Conservation (phyloP, 2,888 invertebrate genomes). For the Tetanocera ferruginea region DNA sequence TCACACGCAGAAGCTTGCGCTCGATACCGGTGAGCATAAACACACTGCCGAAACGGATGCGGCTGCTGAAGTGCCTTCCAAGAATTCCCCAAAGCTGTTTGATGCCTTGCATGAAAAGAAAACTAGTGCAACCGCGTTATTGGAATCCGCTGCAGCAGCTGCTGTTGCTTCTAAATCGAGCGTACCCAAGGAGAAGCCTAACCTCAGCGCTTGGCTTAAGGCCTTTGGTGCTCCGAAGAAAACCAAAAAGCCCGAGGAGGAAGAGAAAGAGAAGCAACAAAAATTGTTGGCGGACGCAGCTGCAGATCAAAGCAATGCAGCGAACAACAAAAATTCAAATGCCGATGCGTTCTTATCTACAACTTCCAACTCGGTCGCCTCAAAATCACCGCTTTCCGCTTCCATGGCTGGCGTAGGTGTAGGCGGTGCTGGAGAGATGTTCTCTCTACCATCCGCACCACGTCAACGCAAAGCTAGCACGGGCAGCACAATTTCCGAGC, state of each 20-base stretch:
- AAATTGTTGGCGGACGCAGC: constrained; percentile 34
- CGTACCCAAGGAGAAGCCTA: constrained; percentile 72
- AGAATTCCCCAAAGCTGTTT: constrained; percentile 50
- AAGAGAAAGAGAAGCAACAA: constrained; percentile 63
- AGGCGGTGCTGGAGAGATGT: constrained; percentile 55
- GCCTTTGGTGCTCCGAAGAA: constrained; percentile 90
- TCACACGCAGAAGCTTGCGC: constrained; percentile 39
- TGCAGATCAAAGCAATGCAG: constrained; percentile 40
- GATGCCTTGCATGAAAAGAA: constrained; percentile 55
- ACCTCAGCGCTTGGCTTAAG: constrained; percentile 92
- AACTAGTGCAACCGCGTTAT: constrained; percentile 20
- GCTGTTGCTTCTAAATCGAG: constrained; percentile 37
- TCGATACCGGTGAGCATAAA: constrained; percentile 46
- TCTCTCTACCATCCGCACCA: constrained; percentile 65
- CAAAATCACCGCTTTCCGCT: constrained; percentile 53
- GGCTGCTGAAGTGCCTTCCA: constrained; percentile 36
- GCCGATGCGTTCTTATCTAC: constrained; percentile 42
- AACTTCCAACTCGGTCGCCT: constrained; percentile 51
- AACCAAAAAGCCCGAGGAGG: constrained; percentile 76
- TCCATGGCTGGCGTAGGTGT: constrained; percentile 47
- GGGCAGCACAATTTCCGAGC: constrained; percentile 83
- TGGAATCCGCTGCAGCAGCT: constrained; percentile 32
- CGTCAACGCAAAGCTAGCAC: constrained; percentile 82
- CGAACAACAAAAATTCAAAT: constrained; percentile 40
- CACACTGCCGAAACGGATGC: constrained; percentile 26